Conservation (phyloP, 2,797 vertebrate species). For the Sebastes oblongus region DNA sequence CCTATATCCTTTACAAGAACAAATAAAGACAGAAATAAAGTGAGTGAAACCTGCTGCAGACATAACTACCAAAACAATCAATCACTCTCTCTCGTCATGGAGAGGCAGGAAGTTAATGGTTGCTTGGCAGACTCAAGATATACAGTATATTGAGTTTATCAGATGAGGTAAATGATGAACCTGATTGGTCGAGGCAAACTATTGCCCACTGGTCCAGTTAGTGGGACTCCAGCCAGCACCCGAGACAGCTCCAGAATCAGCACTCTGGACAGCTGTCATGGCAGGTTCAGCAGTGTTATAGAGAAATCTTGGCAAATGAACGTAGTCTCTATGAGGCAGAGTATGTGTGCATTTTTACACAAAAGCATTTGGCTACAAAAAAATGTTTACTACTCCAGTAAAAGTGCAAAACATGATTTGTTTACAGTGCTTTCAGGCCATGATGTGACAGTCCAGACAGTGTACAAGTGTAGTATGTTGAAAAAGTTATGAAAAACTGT, state of each 20-base stretch:
- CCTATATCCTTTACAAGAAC: neutral
- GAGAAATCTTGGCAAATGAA: neutral
- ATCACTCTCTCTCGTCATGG: neutral
- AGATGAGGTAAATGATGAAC: neutral
- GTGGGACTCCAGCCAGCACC: neutral
- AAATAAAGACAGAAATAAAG: neutral
- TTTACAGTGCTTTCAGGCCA: neutral
- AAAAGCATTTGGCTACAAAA: neutral
- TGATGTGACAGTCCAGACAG: neutral
- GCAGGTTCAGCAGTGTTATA: neutral
- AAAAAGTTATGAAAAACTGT: no score
- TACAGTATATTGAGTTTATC: neutral
- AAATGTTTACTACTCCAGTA: neutral
- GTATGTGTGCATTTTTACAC: neutral
- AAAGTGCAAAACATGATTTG: neutral
- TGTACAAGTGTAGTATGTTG: no score
- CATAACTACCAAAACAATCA: neutral
- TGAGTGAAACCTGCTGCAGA: neutral
- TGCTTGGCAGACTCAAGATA: neutral
- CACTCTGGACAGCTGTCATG: neutral
- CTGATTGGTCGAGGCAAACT: neutral
- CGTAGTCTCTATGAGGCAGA: neutral
- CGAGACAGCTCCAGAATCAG: neutral
- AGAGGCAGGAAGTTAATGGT: neutral
- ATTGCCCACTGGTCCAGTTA: neutral